Evolutionary conservation across 2,113 vertebrate genomes (phyloP).

Genomic region (Rousettus leschenaultii): DNA sequence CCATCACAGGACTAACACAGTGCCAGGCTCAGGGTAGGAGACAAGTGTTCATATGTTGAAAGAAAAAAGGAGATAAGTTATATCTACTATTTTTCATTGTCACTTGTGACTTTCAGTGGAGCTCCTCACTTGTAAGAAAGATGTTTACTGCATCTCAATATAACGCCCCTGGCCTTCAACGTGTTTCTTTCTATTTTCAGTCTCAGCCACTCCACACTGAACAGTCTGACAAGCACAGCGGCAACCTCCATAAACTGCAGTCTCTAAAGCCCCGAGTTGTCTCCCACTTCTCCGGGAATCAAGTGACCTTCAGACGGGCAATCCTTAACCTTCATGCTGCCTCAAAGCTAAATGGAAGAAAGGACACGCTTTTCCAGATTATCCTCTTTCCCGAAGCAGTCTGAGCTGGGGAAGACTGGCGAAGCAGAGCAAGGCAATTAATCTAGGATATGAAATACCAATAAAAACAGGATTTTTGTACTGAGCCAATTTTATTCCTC

Average conservation of each 20-base stretch:
- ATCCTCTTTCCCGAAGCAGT: neutral
- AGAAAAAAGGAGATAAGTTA: neutral
- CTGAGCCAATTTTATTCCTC: constrained; percentile 12
- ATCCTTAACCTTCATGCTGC: constrained; percentile 39
- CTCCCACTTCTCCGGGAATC: neutral
- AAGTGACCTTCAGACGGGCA: constrained; percentile 62
- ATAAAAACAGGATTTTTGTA: neutral
- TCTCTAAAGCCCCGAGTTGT: constrained; percentile 29
- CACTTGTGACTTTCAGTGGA: constrained; percentile 49
- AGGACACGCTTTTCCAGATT: neutral
- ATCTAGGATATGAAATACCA: neutral
- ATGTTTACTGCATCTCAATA: neutral
- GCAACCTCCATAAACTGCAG: neutral
- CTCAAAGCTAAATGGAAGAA: constrained; percentile 18
- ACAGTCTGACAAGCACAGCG: constrained; percentile 19
- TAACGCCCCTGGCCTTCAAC: neutral
- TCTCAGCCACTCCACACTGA: neutral
- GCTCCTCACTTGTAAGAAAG: constrained; percentile 5
- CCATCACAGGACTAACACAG: neutral
- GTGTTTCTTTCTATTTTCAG: neutral
- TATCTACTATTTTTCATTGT: neutral
- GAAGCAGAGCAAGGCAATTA: neutral
- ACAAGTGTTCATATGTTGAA: neutral
- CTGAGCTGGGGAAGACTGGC: neutral
- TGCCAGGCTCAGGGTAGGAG: neutral